A percentile compares a stretch with the other conserved stretches of the same genome.
Conservation (phyloP, 1,140 invertebrate genomes). For the Aphaenogaster ashmeadi region DNA sequence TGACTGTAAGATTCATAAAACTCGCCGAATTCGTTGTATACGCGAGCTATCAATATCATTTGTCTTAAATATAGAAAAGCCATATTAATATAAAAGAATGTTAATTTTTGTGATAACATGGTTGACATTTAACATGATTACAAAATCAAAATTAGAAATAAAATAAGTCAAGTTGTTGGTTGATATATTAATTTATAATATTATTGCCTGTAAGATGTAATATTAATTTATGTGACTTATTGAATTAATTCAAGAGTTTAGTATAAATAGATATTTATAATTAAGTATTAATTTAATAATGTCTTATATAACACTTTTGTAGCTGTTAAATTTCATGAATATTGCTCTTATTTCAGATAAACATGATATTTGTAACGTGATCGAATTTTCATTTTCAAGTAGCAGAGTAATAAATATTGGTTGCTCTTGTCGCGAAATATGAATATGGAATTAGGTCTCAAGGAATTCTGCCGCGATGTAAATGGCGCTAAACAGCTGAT, state of each 20-base stretch:
- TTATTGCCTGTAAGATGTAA: background rate
- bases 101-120: background rate
- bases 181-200: background rate
- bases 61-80: background rate
- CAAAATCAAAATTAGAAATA: background rate
- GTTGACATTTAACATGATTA: background rate
- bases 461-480: background rate
- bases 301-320: background rate
- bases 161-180: background rate
- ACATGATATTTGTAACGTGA: background rate
- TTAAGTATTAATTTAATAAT: background rate
- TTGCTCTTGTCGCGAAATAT: background rate
- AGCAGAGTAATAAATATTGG: background rate
- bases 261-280: background rate
- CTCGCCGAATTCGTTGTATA: background rate
- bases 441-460: background rate
- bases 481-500: slow-evolving; percentile 28
- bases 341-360: background rate
- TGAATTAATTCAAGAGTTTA: background rate
- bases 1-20: background rate
- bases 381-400: background rate
- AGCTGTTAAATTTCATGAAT: background rate
- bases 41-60: background rate
- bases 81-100: background rate
- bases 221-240: background rate